phyloP scores from a whole-genome alignment of 2,113 vertebrate genomes.

The Mustelus asterias region DNA sequence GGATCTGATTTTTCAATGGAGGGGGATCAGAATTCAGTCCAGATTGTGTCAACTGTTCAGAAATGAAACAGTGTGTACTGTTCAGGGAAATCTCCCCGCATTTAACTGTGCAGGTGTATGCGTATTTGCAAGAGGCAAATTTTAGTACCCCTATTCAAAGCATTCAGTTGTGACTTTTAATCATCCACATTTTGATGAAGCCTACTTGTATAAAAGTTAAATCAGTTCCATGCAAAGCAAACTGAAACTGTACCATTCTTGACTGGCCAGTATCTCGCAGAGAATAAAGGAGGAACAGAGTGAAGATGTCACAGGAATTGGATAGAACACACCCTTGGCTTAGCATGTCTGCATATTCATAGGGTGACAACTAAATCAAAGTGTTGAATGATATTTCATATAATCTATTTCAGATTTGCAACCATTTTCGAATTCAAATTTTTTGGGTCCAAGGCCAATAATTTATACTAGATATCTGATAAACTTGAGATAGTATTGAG shows the following conservation, averaged over 20 bases:
- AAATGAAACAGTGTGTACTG: neutral
- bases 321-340: neutral
- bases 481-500: neutral
- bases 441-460: neutral
- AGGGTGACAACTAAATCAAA: neutral
- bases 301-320: neutral
- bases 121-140: neutral
- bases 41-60: neutral
- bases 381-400: slow-evolving; percentile 2
- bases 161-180: slow-evolving; percentile 52
- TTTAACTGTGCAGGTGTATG: slow-evolving; percentile 2
- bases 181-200: slow-evolving; percentile 55
- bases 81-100: slow-evolving; percentile 3
- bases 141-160: slow-evolving; percentile 47
- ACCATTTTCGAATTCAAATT: neutral
- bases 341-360: neutral
- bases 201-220: slow-evolving; percentile 49
- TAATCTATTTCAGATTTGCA: neutral
- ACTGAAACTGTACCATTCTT: neutral
- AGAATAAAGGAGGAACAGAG: neutral
- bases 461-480: neutral
- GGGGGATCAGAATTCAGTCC: neutral
- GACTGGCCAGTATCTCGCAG: neutral
- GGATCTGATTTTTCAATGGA: neutral
- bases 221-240: slow-evolving; percentile 31